These are phyloP conservation scores for Lasioglossum oenotherae DNA, from an alignment of 2,888 invertebrate species.

Conservation along the genomic window DNA sequence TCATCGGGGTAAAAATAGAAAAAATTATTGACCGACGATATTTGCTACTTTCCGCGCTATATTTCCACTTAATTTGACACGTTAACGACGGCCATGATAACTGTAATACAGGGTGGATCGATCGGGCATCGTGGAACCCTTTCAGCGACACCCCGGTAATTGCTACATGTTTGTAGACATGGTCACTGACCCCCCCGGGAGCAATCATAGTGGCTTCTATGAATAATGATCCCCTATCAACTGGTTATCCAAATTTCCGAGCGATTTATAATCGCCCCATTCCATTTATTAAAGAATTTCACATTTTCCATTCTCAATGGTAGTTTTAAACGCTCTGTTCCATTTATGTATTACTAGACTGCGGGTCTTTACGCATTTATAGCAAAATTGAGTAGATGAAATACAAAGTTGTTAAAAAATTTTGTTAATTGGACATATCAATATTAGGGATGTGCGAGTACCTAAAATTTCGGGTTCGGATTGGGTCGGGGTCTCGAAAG, in stretches of 20 bases:
- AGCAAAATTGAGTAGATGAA: too few species aligned
- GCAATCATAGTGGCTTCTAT: slow-evolving; percentile 55
- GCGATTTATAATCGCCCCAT: background rate
- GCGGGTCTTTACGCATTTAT: too few species aligned
- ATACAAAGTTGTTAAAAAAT: too few species aligned
- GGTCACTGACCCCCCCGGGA: slow-evolving; percentile 34
- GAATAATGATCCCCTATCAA: slow-evolving; percentile 34
- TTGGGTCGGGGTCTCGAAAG: too few species aligned
- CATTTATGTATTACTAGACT: background rate
- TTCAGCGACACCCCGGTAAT: slow-evolving; percentile 28
- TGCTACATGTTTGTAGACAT: slow-evolving; percentile 16
- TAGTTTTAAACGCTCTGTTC: too few species aligned
- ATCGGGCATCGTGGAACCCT: slow-evolving; percentile 14
- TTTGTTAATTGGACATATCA: too few species aligned
- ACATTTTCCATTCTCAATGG: too few species aligned
- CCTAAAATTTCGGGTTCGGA: too few species aligned
- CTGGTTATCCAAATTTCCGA: background rate
- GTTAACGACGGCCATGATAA: slow-evolving; percentile 14
- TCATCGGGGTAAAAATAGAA: background rate
- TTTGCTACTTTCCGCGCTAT: background rate
- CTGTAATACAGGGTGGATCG: slow-evolving; percentile 18
- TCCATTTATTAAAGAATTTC: background rate
- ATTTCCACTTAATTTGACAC: slow-evolving; percentile 17
- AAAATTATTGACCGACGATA: background rate
- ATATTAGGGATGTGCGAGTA: too few species aligned